phyloP scores from a whole-genome alignment of 1,140 invertebrate species.

The Babylonia areolata region DNA sequence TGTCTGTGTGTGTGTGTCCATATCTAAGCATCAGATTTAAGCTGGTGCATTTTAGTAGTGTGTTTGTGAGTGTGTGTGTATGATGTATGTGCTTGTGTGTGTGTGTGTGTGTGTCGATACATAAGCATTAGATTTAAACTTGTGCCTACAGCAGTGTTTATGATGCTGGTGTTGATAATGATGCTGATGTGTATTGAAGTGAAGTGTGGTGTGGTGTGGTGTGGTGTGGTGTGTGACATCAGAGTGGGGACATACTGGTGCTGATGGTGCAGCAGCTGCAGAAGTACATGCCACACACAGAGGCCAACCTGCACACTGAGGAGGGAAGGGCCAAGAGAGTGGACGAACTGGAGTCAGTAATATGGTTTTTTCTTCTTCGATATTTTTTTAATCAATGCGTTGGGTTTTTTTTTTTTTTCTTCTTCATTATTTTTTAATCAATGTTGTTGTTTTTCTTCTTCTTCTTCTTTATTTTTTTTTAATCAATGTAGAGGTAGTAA shows the following conservation, averaged over 20 bases:
- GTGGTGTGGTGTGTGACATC: no score
- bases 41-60: no score
- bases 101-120: background rate
- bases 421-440: no score
- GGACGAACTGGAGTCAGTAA: slow-evolving; percentile 73
- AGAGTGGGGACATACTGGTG: slow-evolving; percentile 70
- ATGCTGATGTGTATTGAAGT: background rate
- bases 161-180: background rate
- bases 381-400: no score
- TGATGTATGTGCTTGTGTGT: background rate
- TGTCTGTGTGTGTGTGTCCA: background rate
- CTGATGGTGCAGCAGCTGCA: slow-evolving; percentile 66
- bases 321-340: slow-evolving; percentile 58
- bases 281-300: slow-evolving; percentile 67
- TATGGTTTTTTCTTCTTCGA: background rate
- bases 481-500: no score
- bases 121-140: no score
- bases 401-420: no score
- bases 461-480: no score
- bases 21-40: no score
- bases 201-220: no score
- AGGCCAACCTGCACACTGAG: slow-evolving; percentile 57
- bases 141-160: background rate
- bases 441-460: no score
- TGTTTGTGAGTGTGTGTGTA: no score